These are phyloP conservation scores for Silurus asotus DNA, from an alignment of 2,113 vertebrate species.

Conservation along the genomic window DNA sequence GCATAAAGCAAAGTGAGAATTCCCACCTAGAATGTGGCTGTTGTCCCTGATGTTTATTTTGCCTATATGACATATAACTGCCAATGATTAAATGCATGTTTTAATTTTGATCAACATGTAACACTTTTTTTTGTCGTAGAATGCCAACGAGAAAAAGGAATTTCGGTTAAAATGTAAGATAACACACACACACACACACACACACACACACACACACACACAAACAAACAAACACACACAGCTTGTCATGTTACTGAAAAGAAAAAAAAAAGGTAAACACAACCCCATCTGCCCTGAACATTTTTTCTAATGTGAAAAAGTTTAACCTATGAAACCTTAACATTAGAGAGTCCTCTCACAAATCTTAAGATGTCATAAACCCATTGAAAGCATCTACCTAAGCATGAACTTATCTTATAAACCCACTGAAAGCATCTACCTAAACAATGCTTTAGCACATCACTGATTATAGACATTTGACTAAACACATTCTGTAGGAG, in stretches of 20 bases:
- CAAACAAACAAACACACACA: background rate
- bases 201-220: background rate
- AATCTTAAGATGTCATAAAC: background rate
- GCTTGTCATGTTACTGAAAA: background rate
- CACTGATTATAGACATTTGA: background rate
- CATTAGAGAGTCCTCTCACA: background rate
- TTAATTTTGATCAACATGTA: background rate
- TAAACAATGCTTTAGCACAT: background rate
- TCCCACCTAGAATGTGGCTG: background rate
- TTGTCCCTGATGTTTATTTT: background rate
- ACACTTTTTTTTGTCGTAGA: background rate
- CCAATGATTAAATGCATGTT: background rate
- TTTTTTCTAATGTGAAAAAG: background rate
- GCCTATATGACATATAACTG: background rate
- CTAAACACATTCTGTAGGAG: background rate
- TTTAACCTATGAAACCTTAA: background rate
- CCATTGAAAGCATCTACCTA: background rate
- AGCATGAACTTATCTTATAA: background rate
- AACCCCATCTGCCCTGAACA: background rate
- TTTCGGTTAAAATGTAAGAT: no score
- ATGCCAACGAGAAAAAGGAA: background rate
- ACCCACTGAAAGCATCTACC: background rate
- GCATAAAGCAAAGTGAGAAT: background rate
- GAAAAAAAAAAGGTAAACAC: background rate
- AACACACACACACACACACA: background rate